Base-by-base conservation (phyloP, 2,113 vertebrate genomes). In the Gambusia holbrooki region DNA sequence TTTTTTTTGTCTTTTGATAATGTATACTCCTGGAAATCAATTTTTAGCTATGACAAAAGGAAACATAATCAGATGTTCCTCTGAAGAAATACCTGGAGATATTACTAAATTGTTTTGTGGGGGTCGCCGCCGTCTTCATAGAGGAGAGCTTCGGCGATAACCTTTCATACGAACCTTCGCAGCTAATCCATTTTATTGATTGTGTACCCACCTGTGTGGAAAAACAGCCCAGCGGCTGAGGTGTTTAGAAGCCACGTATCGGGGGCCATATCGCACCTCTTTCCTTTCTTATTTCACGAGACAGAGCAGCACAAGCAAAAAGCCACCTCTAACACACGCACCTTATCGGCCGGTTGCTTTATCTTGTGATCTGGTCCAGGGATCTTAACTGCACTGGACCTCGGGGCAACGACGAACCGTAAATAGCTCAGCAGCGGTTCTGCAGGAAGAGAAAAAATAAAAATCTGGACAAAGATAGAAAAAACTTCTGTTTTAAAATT, bases 151-250 rank as follows among this genome's bases (percentile, higher is more conserved):
- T 66, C 17, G 10, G 62, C 60, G 92, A 93, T 94, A 93, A 93
- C 92, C 93, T 93, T 94, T 93, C 5, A 91, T 90, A 90, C 91
- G 89, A 90, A 91, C 87, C 81, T 87, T 86, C 90, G 88, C 87
- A 88, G 90, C 89, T 92, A 92, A 94, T 94, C 92, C 90, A 94
- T 94, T 93, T 93, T 93, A 93, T 92, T 93, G 93, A 94, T 92
- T 92, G 90, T 90, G 84, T 89, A 90, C 86, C 86, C 84, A 87
- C 82, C 90, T 90, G 87, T 19, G 14, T 76, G 78, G 78, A 66
- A 66, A 40, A 77, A 74, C 78, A 76, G 75, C 68, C 80, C 74
- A 74, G 12, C 25, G 65, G 76, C 82, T 64, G 64, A 76, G 84
- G 90, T 89, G 78, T 92, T 91, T 89, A 87, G 84, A 33, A 85